Base-by-base conservation (phyloP, 1,140 invertebrate genomes). In the Drosophila ohnishii region DNA sequence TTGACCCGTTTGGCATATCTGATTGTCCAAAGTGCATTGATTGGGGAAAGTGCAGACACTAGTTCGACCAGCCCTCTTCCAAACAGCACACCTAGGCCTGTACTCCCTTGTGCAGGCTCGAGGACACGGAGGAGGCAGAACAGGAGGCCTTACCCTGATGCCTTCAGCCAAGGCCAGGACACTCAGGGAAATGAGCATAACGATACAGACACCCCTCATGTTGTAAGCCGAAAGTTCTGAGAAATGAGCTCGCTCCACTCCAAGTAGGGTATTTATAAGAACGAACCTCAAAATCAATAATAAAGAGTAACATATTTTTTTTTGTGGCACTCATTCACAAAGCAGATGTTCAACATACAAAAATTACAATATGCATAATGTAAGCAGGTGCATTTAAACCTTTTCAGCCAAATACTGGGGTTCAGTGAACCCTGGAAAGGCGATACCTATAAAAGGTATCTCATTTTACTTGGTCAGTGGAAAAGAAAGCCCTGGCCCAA, bases 401-500 rank as follows among this genome's bases (percentile, higher is more conserved):
- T 11, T 62, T 62, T 62, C 22, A 56, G 22, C 32, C 10, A 14
- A 35, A 30, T 19, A 60, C 13, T 37, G 1, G 42, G 28, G 44
- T 58, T 71, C 28, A 39, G 11, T 45, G 16, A 70, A 59, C 65
- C 42, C 44, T 48, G 44, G 50, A 58, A 80, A 83, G 65, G 42
- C 28, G 60, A 83, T 82, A 69, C 50, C 58, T 47, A 53, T 59
- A 53, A 75, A 74, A 37, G 35, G 78, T 35, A 80, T 69, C 42
- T 39, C 51, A 55, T 30, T 77, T 66, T 25, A 51, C 60, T 48
- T 63, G 62, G 45, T 30, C 64, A 61, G 30, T 10, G 39, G 35
- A 66, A 75, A 70, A 71, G 66, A 84, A 83, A 83, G 71, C 67
- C 32, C 39, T 6, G 28, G 16, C 11, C 32, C 32, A 58, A 79